phyloP scores from a whole-genome alignment of 2,797 vertebrate species.

The Centroberyx gerrardi region DNA sequence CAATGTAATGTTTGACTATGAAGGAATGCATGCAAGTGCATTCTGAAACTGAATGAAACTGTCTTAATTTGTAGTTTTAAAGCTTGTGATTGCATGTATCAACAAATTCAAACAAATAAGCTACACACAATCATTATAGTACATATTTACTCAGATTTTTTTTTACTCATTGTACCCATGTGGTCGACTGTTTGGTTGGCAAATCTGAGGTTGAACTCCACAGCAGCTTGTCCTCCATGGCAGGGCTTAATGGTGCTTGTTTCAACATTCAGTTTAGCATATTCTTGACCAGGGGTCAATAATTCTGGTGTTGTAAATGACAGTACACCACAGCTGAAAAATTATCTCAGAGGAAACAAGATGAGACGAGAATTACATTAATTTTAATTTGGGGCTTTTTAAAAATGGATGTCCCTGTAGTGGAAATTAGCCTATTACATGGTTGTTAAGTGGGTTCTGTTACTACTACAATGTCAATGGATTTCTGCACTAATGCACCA shows the following conservation, averaged over 20 bases:
- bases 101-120: not conserved
- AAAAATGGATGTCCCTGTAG: conserved; percentile 15
- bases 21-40: conserved; percentile 32
- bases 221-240: not conserved
- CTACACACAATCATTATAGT: not conserved
- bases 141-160: not conserved
- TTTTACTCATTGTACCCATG: not conserved
- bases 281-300: conserved; percentile 33
- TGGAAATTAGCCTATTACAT: conserved; percentile 37
- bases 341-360: conserved; percentile 12
- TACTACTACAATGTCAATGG: not conserved
- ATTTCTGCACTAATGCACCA: conserved; percentile 32
- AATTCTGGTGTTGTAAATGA: conserved; percentile 15
- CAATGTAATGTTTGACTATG: conserved; percentile 63
- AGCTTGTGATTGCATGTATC: not conserved
- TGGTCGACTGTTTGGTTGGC: too few species aligned
- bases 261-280: conserved; percentile 29
- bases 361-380: not conserved
- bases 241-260: not conserved
- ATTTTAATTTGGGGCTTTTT: conserved; percentile 34
- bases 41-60: conserved; percentile 24
- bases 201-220: not conserved
- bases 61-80: not conserved
- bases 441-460: conserved; percentile 37
- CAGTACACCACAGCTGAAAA: conserved; percentile 10